phyloP scores from a whole-genome alignment of 1,140 invertebrate species.

The Reticulitermes speratus region DNA sequence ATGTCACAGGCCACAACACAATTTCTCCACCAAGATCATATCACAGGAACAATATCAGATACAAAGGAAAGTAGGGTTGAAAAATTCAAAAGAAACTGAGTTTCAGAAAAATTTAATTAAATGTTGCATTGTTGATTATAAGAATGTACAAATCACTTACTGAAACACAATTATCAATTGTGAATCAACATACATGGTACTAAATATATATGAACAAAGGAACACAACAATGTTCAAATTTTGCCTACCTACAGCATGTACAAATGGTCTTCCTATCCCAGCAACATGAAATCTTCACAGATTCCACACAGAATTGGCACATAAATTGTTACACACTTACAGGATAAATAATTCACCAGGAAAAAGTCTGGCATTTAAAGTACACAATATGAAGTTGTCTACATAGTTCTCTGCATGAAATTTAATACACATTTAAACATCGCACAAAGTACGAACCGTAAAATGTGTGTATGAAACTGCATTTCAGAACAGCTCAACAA shows the following conservation, averaged over 20 bases:
- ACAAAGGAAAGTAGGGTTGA: too few species aligned
- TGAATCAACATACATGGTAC: neutral
- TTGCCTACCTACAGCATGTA: neutral
- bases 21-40: too few species aligned
- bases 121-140: neutral
- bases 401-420: neutral
- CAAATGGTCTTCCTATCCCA: neutral
- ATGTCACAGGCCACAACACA: too few species aligned
- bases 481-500: neutral
- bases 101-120: neutral
- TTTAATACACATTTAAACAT: neutral
- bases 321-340: neutral
- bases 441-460: neutral
- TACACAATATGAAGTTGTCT: neutral
- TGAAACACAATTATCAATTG: neutral
- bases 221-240: neutral
- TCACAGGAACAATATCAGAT: too few species aligned
- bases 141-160: neutral
- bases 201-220: neutral
- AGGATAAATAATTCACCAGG: neutral
- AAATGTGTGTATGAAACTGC: neutral
- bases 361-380: neutral
- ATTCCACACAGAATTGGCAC: slow-evolving; percentile 1
- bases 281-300: neutral
- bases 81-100: neutral